Conservation (phyloP, 2,888 invertebrate species). For the Ophioninae sp. region DNA sequence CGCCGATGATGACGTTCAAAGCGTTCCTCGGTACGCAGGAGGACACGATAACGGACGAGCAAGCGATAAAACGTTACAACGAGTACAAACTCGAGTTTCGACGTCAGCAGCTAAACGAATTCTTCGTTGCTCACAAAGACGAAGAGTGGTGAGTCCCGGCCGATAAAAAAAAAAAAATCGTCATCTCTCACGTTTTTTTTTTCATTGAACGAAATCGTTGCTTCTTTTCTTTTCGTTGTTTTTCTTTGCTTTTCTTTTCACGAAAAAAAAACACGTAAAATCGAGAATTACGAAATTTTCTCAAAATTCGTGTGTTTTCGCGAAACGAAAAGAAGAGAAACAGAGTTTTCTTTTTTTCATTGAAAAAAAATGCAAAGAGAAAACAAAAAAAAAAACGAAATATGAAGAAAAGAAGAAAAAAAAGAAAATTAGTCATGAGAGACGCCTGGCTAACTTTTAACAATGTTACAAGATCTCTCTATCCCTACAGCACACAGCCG, state of each 20-base stretch:
- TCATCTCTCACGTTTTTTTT: too few species aligned
- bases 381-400: too few species aligned
- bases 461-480: slow-evolving; percentile 78
- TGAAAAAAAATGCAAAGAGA: slow-evolving; percentile 56
- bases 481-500: slow-evolving; percentile 80
- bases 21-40: slow-evolving; percentile 98
- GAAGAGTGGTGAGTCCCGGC: slow-evolving; percentile 99
- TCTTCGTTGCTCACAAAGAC: slow-evolving; percentile 99
- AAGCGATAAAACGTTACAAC: slow-evolving; percentile 97
- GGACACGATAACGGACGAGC: slow-evolving; percentile 98
- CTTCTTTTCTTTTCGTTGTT: not conserved
- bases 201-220: not conserved
- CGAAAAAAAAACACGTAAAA: slow-evolving; percentile 1
- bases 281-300: too few species aligned
- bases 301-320: too few species aligned
- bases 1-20: slow-evolving; percentile 98
- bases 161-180: too few species aligned
- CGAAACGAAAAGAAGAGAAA: too few species aligned
- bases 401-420: slow-evolving; percentile 48
- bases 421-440: slow-evolving; percentile 47
- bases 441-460: slow-evolving; percentile 64
- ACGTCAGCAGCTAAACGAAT: slow-evolving; percentile 97
- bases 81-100: slow-evolving; percentile 99
- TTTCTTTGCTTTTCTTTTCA: slow-evolving; percentile 13
- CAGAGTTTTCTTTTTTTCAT: slow-evolving; percentile 54